A percentile compares a stretch with the other conserved stretches of the same genome.
Evolutionary conservation across 1,140 invertebrate species (phyloP).

Genomic region (Plectrocnemia conspersa): DNA sequence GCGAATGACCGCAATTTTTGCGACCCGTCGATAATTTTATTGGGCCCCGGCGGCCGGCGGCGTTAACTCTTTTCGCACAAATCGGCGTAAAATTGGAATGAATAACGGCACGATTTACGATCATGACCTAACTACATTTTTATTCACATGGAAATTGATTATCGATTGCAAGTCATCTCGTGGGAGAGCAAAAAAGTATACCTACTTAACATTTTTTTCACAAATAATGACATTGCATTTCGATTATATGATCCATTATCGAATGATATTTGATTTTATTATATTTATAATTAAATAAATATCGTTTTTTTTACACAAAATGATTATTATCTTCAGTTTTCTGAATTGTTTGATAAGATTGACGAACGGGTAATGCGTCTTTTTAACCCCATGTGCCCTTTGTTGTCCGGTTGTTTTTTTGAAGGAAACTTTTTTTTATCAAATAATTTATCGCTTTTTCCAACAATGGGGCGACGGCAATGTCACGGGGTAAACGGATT

Average conservation of each 20-base stretch:
- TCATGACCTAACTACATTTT: background rate
- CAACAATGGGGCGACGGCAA: slow-evolving; percentile 15
- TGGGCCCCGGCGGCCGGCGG: slow-evolving; percentile 15
- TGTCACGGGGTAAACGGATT: slow-evolving; percentile 27
- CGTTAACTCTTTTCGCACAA: slow-evolving; percentile 5
- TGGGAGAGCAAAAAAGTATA: background rate
- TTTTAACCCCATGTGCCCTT: background rate
- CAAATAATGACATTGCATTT: background rate
- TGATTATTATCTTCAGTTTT: background rate
- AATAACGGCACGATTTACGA: background rate
- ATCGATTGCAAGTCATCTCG: background rate
- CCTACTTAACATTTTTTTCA: background rate
- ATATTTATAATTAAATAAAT: background rate
- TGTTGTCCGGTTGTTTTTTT: background rate
- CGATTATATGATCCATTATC: background rate
- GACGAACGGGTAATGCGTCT: background rate
- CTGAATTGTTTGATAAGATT: background rate
- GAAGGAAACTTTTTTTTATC: slow-evolving; percentile 8
- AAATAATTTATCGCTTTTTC: slow-evolving; percentile 21
- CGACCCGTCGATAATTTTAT: slow-evolving; percentile 25
- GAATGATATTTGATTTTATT: background rate
- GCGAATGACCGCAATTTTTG: slow-evolving; percentile 7
- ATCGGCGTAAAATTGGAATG: background rate
- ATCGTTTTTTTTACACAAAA: background rate
- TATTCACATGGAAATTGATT: background rate